These are phyloP conservation scores for Limenitis camilla DNA, from an alignment of 2,888 invertebrate genomes.

Conservation along the genomic window DNA sequence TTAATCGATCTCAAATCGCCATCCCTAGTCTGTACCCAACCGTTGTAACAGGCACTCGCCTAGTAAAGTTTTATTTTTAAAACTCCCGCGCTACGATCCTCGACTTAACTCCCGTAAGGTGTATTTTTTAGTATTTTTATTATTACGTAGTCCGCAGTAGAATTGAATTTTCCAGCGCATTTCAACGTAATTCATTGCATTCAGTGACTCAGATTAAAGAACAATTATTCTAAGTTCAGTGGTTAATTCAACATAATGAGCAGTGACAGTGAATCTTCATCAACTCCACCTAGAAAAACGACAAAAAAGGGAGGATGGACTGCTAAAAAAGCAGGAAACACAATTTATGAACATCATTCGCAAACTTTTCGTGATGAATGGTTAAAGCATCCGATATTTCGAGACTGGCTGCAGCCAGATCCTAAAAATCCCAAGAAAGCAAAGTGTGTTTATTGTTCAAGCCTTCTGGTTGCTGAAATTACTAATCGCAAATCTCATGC, in stretches of 20 bases:
- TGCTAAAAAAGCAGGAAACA: constrained; percentile 19
- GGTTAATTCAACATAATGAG: neutral
- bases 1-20: too few relatives aligned
- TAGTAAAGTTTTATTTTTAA: too few relatives aligned
- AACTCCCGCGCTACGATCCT: too few relatives aligned
- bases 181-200: too few relatives aligned
- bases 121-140: too few relatives aligned
- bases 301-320: constrained; percentile 18
- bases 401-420: constrained; percentile 9
- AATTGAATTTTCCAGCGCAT: too few relatives aligned
- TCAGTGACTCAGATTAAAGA: too few relatives aligned
- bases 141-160: too few relatives aligned
- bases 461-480: neutral
- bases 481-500: constrained; percentile 1
- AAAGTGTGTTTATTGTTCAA: constrained; percentile 17
- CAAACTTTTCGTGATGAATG: constrained; percentile 20
- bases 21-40: too few relatives aligned
- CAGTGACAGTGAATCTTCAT: constrained; percentile 5
- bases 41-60: too few relatives aligned
- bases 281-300: constrained; percentile 19
- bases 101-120: too few relatives aligned
- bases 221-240: too few relatives aligned
- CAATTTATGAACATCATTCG: constrained; percentile 13
- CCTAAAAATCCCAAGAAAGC: constrained; percentile 10
- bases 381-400: constrained; percentile 17